Conservation (phyloP, 2,113 vertebrate species). For the Eurypyga helias region DNA sequence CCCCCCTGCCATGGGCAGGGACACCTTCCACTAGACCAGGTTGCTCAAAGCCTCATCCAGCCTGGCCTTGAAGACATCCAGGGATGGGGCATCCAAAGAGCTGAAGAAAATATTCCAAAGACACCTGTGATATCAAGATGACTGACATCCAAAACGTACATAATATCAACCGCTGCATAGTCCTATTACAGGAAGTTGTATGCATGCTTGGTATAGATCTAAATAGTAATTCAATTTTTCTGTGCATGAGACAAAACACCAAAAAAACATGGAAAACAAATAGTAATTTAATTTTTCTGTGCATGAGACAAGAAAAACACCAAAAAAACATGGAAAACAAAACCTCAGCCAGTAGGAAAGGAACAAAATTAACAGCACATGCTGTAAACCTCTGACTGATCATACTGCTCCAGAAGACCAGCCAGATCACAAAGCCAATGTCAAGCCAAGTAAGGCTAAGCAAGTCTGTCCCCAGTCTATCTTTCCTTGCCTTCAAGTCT, state of each 20-base stretch:
- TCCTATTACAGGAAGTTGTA: not conserved
- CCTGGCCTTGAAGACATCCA: too few relatives aligned
- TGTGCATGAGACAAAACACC: too few relatives aligned
- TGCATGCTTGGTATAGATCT: accelerated
- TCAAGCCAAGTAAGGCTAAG: not conserved
- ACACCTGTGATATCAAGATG: not conserved
- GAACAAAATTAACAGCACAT: not conserved
- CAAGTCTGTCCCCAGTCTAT: not conserved
- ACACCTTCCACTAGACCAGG: too few relatives aligned
- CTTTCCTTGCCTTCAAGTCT: not conserved
- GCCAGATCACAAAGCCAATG: not conserved
- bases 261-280: not conserved
- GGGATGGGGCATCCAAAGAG: too few relatives aligned
- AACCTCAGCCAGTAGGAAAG: not conserved
- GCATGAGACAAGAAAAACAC: not conserved
- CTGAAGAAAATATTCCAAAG: not conserved
- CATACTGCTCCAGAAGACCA: not conserved
- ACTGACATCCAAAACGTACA: not conserved
- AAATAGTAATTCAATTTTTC: not conserved
- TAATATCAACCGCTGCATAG: not conserved
- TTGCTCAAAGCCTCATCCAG: too few relatives aligned
- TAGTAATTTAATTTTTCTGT: not conserved
- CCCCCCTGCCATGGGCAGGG: too few relatives aligned
- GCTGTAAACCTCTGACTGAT: not conserved
- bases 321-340: not conserved